Conservation (phyloP, 2,888 invertebrate genomes). For the Strigamia transsilvanica region DNA sequence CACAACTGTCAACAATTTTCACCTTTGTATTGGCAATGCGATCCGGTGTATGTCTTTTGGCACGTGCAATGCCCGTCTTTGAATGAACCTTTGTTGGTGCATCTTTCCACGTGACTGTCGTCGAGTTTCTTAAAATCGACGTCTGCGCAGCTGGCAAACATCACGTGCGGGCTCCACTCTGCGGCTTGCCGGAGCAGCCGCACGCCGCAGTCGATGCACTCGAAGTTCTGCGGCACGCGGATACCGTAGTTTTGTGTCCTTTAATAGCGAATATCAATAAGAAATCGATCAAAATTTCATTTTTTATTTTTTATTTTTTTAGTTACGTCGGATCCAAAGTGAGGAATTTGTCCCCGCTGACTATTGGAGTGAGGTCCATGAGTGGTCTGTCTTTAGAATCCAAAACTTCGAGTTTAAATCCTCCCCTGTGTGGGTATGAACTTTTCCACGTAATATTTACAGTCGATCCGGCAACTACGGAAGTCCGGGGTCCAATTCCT, state of each 20-base stretch:
- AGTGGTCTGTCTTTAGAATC: constrained; percentile 85
- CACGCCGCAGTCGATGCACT: constrained; percentile 88
- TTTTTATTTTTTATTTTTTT: constrained; percentile 36
- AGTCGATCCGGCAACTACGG: constrained; percentile 78
- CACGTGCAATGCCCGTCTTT: constrained; percentile 58
- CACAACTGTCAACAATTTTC: too few relatives aligned
- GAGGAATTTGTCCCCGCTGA: constrained; percentile 81
- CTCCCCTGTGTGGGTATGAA: constrained; percentile 94
- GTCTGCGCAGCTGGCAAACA: constrained; percentile 96
- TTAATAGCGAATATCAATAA: too few relatives aligned
- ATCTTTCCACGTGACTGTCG: constrained; percentile 81
- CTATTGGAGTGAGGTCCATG: constrained; percentile 82
- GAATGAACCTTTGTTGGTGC: constrained; percentile 78
- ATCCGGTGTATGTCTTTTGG: constrained; percentile 73
- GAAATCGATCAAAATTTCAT: too few relatives aligned
- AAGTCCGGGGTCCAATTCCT: constrained; percentile 12
- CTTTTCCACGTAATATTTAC: constrained; percentile 93
- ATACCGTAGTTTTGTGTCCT: constrained; percentile 67
- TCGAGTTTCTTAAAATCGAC: constrained; percentile 77
- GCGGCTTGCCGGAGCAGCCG: constrained; percentile 87
- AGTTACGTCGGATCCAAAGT: constrained; percentile 87
- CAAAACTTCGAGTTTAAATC: constrained; percentile 85
- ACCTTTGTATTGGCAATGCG: constrained; percentile 54
- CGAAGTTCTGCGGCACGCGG: constrained; percentile 80
- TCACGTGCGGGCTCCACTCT: constrained; percentile 86